Percentiles rank a stretch among this genome's conserved stretches.
phyloP scores from a whole-genome alignment of 64 coral and sea anemone species.

The Montipora capricornis region DNA sequence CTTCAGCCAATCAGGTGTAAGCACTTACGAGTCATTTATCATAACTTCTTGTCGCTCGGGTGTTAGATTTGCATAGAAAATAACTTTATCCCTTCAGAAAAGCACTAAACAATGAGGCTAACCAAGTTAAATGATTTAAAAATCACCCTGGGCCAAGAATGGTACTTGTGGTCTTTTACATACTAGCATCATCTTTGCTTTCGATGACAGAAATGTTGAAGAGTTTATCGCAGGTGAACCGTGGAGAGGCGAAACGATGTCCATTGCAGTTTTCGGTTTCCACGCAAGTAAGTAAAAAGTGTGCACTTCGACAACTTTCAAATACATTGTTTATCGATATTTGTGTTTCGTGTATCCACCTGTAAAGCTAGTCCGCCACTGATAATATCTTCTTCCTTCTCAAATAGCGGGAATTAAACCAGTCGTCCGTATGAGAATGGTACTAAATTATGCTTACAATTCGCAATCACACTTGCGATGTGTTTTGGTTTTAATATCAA shows the following conservation, averaged over 20 bases:
- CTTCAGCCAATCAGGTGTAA: constrained; percentile 14
- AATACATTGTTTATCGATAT: neutral
- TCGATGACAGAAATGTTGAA: constrained; percentile 15
- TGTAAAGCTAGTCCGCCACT: neutral
- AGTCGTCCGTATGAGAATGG: no score
- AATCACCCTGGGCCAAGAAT: constrained; percentile 14
- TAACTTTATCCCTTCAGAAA: neutral
- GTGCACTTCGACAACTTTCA: neutral
- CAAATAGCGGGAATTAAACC: neutral
- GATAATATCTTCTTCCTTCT: neutral
- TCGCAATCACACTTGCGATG: neutral
- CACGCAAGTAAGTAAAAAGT: constrained; percentile 26
- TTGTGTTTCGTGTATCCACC: neutral
- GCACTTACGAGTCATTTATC: constrained; percentile 14
- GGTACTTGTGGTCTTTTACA: constrained; percentile 19
- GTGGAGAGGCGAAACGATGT: constrained; percentile 41
- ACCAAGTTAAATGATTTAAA: neutral
- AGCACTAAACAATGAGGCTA: neutral
- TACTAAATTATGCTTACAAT: neutral
- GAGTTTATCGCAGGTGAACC: constrained; percentile 2
- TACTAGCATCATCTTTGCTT: neutral
- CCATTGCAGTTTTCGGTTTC: constrained; percentile 22
- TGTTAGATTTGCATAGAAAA: constrained; percentile 28
- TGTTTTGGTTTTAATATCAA: neutral
- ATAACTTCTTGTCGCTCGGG: neutral